Base-by-base conservation (phyloP, 1,140 invertebrate species). In the Zaprionus taronus region DNA sequence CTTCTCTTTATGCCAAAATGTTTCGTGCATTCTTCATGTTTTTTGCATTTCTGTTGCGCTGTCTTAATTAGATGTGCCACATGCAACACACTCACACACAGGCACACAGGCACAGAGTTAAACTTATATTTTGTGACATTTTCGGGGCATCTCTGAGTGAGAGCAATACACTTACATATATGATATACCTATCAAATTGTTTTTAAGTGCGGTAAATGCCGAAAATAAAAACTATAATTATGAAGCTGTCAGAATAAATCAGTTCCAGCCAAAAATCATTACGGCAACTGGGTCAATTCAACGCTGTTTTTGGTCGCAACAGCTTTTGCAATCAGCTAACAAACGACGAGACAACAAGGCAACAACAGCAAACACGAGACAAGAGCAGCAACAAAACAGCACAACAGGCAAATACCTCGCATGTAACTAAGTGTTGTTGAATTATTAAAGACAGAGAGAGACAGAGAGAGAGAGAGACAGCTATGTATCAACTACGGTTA, bases 61-160 rank as follows among this genome's bases (percentile, higher is more conserved):
- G 72, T 87, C 84, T 87, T 89, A 87, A 87, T 87, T 89, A 83
- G 84, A 83, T 75, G 58, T 83, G 84, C 78, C 84, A 83, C 63
- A 49, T 34, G 64, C 66, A 79, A 56, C 38, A 26, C 26, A 15
- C 31, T 44, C 68, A 38, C 41, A 44, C 15, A 5, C n/a, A n/a
- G n/a, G n/a, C n/a, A n/a, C 1, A n/a, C 0, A 41, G 22, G 22
- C 1, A 41, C 5, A n/a, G 38, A 41, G 38, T 28, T 28, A 6
- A 44, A 17, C 41, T 47, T 17, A 47, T 47, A 47, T 26, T 66
- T 56, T 67, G 55, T 22, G 55, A 44, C 58, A 61, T 61, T 65
- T 72, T 65, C 41, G 34, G 49, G 47, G 38, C 72, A 69, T 68
- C 20, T 58, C 12, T 12, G 14, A 28, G 34, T 49, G 26, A 34